A percentile compares a stretch with the other conserved stretches of the same genome.
Evolutionary conservation across 2,797 vertebrate species (phyloP).

Genomic region (Urophycis tenuis): DNA sequence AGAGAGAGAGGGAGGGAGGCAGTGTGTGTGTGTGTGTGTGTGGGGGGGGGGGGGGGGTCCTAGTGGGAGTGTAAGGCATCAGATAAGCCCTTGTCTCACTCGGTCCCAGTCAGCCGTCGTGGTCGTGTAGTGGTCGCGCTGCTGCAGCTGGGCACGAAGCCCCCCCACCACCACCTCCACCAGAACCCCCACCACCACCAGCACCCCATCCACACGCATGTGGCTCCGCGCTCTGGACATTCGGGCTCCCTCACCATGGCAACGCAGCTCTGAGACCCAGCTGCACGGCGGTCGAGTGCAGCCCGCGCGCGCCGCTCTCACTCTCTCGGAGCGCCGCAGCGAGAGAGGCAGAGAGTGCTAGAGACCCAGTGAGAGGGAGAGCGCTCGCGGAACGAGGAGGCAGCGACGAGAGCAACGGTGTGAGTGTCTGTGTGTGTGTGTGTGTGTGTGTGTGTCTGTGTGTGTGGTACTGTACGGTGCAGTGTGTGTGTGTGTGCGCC

Average conservation of each 20-base stretch:
- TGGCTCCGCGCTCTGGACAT: slow-evolving; percentile 55
- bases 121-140: slow-evolving; percentile 48
- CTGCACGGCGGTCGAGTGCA: slow-evolving; percentile 47
- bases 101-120: slow-evolving; percentile 48
- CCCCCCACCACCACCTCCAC: no score
- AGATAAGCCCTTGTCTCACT: slow-evolving; percentile 54
- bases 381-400: slow-evolving; percentile 20
- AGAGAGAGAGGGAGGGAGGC: no score
- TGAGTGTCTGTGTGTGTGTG: no score
- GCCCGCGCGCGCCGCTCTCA: slow-evolving; percentile 40
- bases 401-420: not conserved
- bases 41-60: not conserved
- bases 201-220: slow-evolving; percentile 47
- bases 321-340: slow-evolving; percentile 51
- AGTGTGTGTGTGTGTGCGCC: no score
- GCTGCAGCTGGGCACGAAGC: slow-evolving; percentile 45
- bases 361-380: slow-evolving; percentile 33
- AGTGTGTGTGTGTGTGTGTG: no score
- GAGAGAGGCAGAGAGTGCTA: slow-evolving; percentile 40
- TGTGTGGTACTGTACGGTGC: no score
- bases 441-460: no score
- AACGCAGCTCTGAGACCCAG: slow-evolving; percentile 52
- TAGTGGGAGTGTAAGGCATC: slow-evolving; percentile 25
- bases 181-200: no score
- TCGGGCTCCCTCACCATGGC: slow-evolving; percentile 58